phyloP scores from a whole-genome alignment of 2,888 invertebrate genomes.

The Xylota segnis region DNA sequence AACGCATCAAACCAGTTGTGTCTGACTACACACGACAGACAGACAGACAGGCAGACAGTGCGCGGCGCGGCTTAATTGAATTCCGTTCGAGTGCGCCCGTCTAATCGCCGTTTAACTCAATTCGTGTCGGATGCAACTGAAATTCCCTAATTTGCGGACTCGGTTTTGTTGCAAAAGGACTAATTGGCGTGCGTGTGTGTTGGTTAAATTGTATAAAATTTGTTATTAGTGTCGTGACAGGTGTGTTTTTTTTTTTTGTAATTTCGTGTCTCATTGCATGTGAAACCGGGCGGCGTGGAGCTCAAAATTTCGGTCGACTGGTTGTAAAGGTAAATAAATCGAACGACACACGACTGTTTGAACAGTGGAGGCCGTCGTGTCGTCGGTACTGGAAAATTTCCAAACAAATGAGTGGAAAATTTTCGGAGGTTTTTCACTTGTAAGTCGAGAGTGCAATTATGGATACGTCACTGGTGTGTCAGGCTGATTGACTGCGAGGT shows the following conservation, averaged over 20 bases:
- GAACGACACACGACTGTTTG: not conserved
- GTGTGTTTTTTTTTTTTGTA: not conserved
- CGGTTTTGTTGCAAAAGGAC: not conserved
- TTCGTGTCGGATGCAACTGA: not conserved
- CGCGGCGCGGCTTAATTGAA: conserved; percentile 8
- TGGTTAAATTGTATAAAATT: not conserved
- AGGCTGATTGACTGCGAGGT: not conserved
- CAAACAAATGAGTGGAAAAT: conserved; percentile 30
- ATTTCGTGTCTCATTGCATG: not conserved
- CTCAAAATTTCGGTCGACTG: not conserved
- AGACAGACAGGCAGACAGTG: not conserved
- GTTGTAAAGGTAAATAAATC: conserved; percentile 6
- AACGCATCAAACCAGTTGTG: not conserved
- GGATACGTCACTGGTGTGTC: not conserved
- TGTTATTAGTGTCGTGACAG: not conserved
- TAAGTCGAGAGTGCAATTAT: not conserved
- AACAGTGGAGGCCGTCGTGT: not conserved
- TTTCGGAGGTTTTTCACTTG: not conserved
- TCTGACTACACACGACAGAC: too few species aligned
- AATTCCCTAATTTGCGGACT: not conserved
- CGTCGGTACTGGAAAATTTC: conserved; percentile 10
- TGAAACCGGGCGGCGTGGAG: not conserved
- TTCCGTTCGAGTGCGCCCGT: not conserved
- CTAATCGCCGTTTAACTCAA: conserved; percentile 4
- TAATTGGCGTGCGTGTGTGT: not conserved